These are phyloP conservation scores for Oryzias celebensis DNA, from an alignment of 2,113 vertebrate genomes.

Conservation along the genomic window DNA sequence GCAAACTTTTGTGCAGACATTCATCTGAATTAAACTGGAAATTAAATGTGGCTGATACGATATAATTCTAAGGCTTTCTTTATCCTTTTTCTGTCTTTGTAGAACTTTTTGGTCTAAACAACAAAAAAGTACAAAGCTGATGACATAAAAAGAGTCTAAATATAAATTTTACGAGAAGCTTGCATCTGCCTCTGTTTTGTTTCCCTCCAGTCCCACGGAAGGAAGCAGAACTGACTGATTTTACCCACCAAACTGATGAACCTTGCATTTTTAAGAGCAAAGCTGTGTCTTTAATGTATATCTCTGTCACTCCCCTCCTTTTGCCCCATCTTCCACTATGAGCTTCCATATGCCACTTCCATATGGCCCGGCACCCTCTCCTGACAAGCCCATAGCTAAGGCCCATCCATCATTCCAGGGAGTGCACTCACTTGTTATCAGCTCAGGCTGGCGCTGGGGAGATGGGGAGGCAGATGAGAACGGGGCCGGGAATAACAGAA, in stretches of 20 bases:
- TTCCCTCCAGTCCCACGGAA: constrained; percentile 59
- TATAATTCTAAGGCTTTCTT: constrained; percentile 26
- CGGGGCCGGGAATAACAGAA: constrained; percentile 57
- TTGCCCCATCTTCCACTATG: constrained; percentile 74
- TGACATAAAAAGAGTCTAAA: constrained; percentile 16
- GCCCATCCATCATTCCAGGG: constrained; percentile 79
- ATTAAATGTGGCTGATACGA: constrained; percentile 51
- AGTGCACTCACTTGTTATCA: constrained; percentile 79
- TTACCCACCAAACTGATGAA: constrained; percentile 78
- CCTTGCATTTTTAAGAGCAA: constrained; percentile 79
- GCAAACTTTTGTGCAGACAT: constrained; percentile 30
- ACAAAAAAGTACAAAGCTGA: constrained; percentile 9
- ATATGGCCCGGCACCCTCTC: constrained; percentile 81
- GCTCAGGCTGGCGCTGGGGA: constrained; percentile 69
- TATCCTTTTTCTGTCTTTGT: not conserved
- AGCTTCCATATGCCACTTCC: constrained; percentile 83
- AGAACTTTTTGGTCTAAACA: constrained; percentile 12
- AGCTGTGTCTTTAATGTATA: constrained; percentile 79
- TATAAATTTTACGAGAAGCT: constrained; percentile 33
- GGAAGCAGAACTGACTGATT: constrained; percentile 65
- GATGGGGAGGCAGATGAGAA: constrained; percentile 51
- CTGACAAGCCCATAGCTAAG: constrained; percentile 77
- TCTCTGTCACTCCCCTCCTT: constrained; percentile 78
- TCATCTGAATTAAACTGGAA: constrained; percentile 45
- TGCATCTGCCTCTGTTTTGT: constrained; percentile 64